These are phyloP conservation scores for Eupithecia dodoneata DNA, from an alignment of 2,888 invertebrate genomes.

Conservation along the genomic window DNA sequence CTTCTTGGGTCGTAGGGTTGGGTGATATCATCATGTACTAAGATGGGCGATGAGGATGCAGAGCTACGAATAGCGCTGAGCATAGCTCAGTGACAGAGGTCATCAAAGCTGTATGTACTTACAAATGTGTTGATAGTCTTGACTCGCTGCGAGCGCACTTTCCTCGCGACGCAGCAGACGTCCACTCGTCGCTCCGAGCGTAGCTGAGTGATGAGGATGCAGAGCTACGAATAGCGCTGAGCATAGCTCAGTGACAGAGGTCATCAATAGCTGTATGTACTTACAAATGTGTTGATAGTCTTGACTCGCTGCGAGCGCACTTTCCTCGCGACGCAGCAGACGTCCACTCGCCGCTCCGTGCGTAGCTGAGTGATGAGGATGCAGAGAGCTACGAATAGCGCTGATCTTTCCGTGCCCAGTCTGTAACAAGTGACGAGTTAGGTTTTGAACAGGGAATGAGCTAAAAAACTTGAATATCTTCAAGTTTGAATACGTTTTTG, in stretches of 20 bases:
- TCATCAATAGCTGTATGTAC: conserved; percentile 56
- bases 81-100: not conserved
- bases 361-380: conserved; percentile 93
- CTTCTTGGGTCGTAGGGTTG: too few species aligned
- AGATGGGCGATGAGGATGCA: too few species aligned
- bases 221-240: conserved; percentile 52
- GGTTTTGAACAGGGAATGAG: not conserved
- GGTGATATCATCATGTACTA: too few species aligned
- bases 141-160: conserved; percentile 92
- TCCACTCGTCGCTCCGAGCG: conserved; percentile 93
- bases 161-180: conserved; percentile 92
- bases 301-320: conserved; percentile 92
- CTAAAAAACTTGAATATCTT: too few species aligned
- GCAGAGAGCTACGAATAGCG: conserved; percentile 94
- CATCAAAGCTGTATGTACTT: conserved; percentile 66
- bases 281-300: conserved; percentile 93
- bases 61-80: not conserved
- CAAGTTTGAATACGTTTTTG: too few species aligned
- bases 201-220: conserved; percentile 93
- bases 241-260: not conserved
- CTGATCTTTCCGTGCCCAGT: conserved; percentile 92
- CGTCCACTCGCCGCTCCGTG: conserved; percentile 93
- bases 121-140: conserved; percentile 93
- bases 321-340: conserved; percentile 92
- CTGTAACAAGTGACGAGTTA: conserved; percentile 37